Conservation (phyloP, 2,888 invertebrate genomes). For the Chalcosyrphus nemorum region DNA sequence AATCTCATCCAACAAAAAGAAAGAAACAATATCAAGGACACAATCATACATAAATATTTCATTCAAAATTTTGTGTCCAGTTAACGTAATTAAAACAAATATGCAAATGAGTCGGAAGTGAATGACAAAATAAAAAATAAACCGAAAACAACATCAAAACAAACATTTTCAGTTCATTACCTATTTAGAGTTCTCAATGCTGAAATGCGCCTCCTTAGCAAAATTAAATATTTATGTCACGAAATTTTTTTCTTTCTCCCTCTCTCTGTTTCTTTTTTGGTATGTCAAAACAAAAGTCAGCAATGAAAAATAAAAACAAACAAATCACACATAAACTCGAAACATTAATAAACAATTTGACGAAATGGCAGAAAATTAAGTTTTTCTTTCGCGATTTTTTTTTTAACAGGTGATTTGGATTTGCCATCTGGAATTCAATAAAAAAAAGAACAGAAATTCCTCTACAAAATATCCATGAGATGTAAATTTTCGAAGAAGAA, state of each 20-base stretch:
- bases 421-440: background rate
- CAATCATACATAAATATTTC: background rate
- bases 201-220: constrained; percentile 26
- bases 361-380: background rate
- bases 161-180: constrained; percentile 50
- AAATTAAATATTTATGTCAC: constrained; percentile 58
- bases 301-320: no score
- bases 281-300: constrained; percentile 23
- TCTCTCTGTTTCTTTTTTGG: no score
- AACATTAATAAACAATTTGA: constrained; percentile 27
- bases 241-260: constrained; percentile 20
- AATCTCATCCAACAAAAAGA: background rate
- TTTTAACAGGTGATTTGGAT: constrained; percentile 1
- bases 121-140: constrained; percentile 7
- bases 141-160: background rate
- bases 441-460: no score
- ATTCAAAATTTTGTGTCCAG: background rate
- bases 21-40: constrained; percentile 10
- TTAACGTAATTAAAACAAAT: constrained; percentile 9
- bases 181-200: constrained; percentile 37
- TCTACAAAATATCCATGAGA: background rate
- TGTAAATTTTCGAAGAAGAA: background rate
- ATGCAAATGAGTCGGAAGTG: constrained; percentile 41
- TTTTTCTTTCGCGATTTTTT: background rate
- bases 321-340: constrained; percentile 29